These are phyloP conservation scores for Herpailurus yagouaroundi DNA, from an alignment of 2,113 vertebrate species.

Conservation along the genomic window DNA sequence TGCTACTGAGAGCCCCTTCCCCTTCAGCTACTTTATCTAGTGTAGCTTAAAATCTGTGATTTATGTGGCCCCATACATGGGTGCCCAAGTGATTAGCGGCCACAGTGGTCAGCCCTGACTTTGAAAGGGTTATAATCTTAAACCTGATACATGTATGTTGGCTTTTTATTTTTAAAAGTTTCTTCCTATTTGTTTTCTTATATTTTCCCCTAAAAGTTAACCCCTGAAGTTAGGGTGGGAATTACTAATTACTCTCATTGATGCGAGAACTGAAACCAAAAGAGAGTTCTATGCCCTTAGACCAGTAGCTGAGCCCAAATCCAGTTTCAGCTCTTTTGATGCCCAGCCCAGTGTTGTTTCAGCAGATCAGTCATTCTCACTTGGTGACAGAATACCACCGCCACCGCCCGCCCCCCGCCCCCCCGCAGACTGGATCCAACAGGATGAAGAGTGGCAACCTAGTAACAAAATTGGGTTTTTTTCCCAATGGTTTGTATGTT, in stretches of 20 bases:
- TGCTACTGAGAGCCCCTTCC: not conserved
- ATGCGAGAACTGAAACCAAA: not conserved
- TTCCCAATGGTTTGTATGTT: not conserved
- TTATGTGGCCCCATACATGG: not conserved
- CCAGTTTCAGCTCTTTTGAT: not conserved
- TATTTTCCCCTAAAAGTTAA: not conserved
- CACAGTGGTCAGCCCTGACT: not conserved
- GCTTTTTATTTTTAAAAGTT: not conserved
- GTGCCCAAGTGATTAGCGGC: not conserved
- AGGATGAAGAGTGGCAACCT: not conserved
- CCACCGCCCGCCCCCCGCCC: too few relatives aligned
- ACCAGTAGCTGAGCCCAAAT: not conserved
- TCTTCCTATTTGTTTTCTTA: not conserved
- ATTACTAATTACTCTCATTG: not conserved
- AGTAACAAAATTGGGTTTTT: not conserved
- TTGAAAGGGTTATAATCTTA: not conserved
- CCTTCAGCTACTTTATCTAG: not conserved
- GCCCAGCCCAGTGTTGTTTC: not conserved
- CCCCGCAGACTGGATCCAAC: not conserved
- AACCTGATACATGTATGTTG: not conserved
- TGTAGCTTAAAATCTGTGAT: not conserved
- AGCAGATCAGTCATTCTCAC: not conserved
- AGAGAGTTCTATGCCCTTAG: not conserved
- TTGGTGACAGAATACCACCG: not conserved
- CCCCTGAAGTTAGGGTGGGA: not conserved